Conservation (phyloP, 2,797 vertebrate species). For the Protonibea diacanthus region DNA sequence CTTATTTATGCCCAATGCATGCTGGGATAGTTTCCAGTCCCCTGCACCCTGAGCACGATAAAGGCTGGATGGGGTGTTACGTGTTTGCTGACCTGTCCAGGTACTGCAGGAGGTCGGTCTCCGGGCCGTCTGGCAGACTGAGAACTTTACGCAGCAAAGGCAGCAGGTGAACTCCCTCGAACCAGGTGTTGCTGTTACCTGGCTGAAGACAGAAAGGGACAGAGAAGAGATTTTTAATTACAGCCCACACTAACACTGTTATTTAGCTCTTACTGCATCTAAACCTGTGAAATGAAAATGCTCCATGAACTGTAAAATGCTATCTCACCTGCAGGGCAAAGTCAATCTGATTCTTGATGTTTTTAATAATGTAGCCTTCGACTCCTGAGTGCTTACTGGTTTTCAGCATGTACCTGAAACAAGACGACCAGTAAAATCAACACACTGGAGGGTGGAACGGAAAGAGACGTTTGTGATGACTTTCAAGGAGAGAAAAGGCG, state of each 20-base stretch:
- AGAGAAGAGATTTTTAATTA: not conserved
- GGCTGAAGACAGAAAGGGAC: slow-evolving; percentile 73
- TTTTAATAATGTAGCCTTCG: slow-evolving; percentile 95
- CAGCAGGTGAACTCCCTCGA: slow-evolving; percentile 90
- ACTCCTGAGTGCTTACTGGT: slow-evolving; percentile 94
- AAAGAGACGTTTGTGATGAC: not conserved
- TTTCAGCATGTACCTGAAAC: slow-evolving; percentile 92
- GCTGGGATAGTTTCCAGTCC: not conserved
- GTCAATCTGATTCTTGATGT: slow-evolving; percentile 94
- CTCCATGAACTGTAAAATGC: rapidly evolving
- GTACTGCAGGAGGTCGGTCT: slow-evolving; percentile 93
- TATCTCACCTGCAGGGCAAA: slow-evolving; percentile 89
- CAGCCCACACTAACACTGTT: no score
- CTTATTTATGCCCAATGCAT: not conserved
- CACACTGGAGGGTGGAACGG: not conserved
- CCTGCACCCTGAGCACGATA: not conserved
- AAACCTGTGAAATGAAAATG: not conserved
- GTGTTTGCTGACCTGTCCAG: slow-evolving; percentile 89
- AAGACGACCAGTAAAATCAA: not conserved
- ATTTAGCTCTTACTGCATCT: not conserved
- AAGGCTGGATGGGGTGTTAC: not conserved
- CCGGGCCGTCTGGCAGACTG: slow-evolving; percentile 91
- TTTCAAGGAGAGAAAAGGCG: not conserved
- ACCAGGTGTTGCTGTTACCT: slow-evolving; percentile 86
- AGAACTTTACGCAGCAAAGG: slow-evolving; percentile 91